Conservation (phyloP, 2,113 vertebrate genomes). For the Corynorhinus townsendii region DNA sequence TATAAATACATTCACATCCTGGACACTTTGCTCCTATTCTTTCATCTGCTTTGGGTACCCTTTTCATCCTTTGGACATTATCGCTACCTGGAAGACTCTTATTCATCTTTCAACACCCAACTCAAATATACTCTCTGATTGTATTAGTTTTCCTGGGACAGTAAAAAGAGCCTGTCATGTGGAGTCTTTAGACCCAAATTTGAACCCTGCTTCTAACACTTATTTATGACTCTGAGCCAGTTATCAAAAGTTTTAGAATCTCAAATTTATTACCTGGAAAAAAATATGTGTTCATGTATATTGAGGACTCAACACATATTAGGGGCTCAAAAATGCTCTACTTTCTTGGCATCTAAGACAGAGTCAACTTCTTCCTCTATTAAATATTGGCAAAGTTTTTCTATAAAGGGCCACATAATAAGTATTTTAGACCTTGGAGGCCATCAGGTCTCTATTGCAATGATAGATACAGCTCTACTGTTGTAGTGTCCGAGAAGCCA, state of each 20-base stretch:
- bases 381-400: background rate
- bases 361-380: background rate
- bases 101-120: background rate
- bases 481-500: no score
- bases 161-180: background rate
- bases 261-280: background rate
- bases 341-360: background rate
- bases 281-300: background rate
- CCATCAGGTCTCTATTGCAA: background rate
- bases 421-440: background rate
- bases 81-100: background rate
- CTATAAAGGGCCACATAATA: background rate
- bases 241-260: background rate
- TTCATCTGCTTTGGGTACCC: background rate
- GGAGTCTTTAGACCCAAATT: background rate
- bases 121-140: background rate
- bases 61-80: background rate
- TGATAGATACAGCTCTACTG: no score
- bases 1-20: background rate
- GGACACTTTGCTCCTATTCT: background rate
- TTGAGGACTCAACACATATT: background rate
- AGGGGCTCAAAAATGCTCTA: background rate
- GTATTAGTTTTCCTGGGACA: background rate
- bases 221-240: background rate
- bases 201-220: background rate